Conservation (phyloP, 2,888 invertebrate species). For the Sarcophaga subvicina region DNA sequence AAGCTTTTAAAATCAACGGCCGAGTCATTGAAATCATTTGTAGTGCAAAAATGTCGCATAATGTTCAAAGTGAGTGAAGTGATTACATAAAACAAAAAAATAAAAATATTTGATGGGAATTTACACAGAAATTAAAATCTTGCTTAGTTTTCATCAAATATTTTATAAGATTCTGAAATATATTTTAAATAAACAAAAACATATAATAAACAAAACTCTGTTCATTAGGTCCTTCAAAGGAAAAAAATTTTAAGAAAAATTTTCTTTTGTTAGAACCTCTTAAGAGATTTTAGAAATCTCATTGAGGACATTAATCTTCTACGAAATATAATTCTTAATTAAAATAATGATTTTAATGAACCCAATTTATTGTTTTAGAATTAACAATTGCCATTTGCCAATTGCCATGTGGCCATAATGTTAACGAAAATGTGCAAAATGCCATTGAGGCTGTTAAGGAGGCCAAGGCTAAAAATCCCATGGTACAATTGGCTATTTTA, state of each 20-base stretch:
- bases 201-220: no score
- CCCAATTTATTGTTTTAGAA: slow-evolving; percentile 66
- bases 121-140: no score
- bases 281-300: no score
- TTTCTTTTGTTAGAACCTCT: no score
- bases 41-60: slow-evolving; percentile 39
- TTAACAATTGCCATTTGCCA: slow-evolving; percentile 75
- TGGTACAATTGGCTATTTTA: slow-evolving; percentile 84
- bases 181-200: no score
- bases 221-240: no score
- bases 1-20: neutral
- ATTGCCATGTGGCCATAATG: slow-evolving; percentile 73
- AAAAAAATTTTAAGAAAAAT: no score
- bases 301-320: no score
- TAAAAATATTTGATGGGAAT: no score
- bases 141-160: no score
- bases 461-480: slow-evolving; percentile 75
- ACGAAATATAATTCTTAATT: neutral
- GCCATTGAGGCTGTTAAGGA: slow-evolving; percentile 74
- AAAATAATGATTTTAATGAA: neutral
- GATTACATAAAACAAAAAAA: no score
- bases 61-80: slow-evolving; percentile 50
- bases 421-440: slow-evolving; percentile 73
- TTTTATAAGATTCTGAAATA: no score
- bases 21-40: neutral